Evolutionary conservation across 53 echinoderm and acorn worm genomes (phyloP).

Genomic region (Echinometra lucunter): DNA sequence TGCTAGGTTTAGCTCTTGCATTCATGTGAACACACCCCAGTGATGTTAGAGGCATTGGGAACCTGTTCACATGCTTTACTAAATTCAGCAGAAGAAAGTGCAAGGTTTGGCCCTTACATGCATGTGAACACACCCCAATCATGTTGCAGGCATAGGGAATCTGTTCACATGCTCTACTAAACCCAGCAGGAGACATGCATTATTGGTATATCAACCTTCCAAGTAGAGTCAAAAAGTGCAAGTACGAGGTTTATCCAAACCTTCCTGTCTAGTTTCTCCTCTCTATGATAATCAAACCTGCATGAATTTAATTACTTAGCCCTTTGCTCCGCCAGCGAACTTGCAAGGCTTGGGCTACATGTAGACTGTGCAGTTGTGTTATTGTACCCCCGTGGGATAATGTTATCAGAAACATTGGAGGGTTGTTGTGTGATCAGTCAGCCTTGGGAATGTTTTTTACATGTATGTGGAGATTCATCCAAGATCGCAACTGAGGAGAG

Average conservation of each 20-base stretch:
- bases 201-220: background rate
- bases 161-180: slow-evolving; percentile 20
- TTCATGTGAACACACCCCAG: too few relatives aligned
- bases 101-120: background rate
- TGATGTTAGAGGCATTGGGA: background rate
- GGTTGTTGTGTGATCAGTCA: background rate
- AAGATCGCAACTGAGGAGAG: background rate
- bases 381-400: background rate
- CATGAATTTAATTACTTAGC: slow-evolving; percentile 15
- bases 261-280: background rate
- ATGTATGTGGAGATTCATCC: background rate
- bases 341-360: background rate
- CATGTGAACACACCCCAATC: background rate
- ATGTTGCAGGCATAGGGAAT: background rate
- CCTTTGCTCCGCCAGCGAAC: background rate
- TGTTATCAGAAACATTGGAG: background rate
- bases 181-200: background rate
- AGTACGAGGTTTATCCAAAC: background rate
- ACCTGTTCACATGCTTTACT: background rate
- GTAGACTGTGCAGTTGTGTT: background rate
- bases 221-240: slow-evolving; percentile 8
- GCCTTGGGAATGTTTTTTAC: background rate
- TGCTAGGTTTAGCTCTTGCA: too few relatives aligned
- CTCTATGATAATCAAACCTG: background rate
- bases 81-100: background rate